Percentiles rank a stretch among this genome's conserved stretches.
These are phyloP conservation scores for Enteromius viviparus DNA, from an alignment of 2,797 vertebrate species.

Conservation along the genomic window DNA sequence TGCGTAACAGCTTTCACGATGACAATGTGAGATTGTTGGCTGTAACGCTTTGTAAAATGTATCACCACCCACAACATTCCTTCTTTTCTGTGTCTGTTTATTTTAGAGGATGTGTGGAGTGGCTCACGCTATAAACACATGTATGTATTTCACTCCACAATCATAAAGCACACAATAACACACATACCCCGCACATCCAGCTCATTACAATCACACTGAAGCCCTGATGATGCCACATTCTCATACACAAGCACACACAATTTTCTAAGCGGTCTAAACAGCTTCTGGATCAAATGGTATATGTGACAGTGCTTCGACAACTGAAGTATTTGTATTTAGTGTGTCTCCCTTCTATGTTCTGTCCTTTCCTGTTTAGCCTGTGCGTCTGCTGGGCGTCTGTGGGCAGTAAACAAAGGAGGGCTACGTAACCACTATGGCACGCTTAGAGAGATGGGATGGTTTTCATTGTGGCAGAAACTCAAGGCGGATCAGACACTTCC, in stretches of 20 bases:
- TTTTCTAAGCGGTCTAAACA: constrained; percentile 16
- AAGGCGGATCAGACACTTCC: constrained; percentile 51
- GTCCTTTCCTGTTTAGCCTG: constrained; percentile 95
- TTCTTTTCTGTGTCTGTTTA: constrained; percentile 70
- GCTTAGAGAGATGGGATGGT: constrained; percentile 64
- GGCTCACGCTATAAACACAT: constrained; percentile 6
- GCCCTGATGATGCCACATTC: not conserved
- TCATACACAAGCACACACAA: not conserved
- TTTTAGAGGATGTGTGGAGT: constrained; percentile 72
- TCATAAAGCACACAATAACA: constrained; percentile 7
- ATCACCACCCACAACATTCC: constrained; percentile 36
- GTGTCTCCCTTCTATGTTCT: constrained; percentile 81
- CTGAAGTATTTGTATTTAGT: constrained; percentile 18
- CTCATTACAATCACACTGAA: not conserved
- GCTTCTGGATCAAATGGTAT: constrained; percentile 26
- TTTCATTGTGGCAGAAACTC: constrained; percentile 67
- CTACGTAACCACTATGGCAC: constrained; percentile 62
- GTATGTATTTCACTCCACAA: constrained; percentile 16
- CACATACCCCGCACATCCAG: not conserved
- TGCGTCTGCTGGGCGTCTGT: constrained; percentile 86
- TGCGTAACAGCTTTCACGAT: not conserved
- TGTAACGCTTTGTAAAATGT: not conserved
- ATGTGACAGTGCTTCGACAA: constrained; percentile 13
- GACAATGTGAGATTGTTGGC: not conserved
- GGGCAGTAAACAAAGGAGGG: constrained; percentile 85